Percentiles rank a stretch among this genome's conserved stretches.
phyloP scores from a whole-genome alignment of 1,140 invertebrate species.

The Drosophila arawakana region DNA sequence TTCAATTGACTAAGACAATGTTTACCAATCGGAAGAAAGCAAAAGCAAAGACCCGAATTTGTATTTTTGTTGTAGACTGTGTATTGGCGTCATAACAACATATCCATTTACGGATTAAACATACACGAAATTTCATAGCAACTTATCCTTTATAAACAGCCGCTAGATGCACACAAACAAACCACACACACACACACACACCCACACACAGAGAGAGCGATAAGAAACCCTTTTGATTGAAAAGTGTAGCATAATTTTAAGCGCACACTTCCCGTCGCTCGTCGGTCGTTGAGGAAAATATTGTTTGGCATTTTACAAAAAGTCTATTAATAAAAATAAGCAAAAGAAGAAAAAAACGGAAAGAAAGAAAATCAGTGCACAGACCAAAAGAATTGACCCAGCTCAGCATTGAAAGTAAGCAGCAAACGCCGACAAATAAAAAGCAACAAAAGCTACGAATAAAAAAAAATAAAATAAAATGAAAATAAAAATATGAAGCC shows the following conservation, averaged over 20 bases:
- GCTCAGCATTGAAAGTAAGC: slow-evolving; percentile 43
- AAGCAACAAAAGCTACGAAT: slow-evolving; percentile 22
- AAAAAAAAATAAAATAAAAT: slow-evolving; percentile 36
- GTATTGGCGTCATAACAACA: slow-evolving; percentile 58
- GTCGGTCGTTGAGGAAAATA: slow-evolving; percentile 50
- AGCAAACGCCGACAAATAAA: slow-evolving; percentile 41
- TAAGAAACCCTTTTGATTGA: slow-evolving; percentile 51
- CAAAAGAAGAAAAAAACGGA: slow-evolving; percentile 42
- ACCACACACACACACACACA: slow-evolving; percentile 12
- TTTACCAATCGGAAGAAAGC: slow-evolving; percentile 20
- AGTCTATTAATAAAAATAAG: slow-evolving; percentile 81
- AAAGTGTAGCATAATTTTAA: slow-evolving; percentile 72
- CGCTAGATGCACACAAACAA: slow-evolving; percentile 51
- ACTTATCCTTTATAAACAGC: slow-evolving; percentile 79
- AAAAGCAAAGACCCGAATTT: slow-evolving; percentile 22
- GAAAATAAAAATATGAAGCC: slow-evolving; percentile 54
- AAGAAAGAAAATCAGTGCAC: slow-evolving; percentile 52
- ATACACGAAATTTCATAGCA: slow-evolving; percentile 68
- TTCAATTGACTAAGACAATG: slow-evolving; percentile 36
- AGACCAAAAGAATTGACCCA: slow-evolving; percentile 68
- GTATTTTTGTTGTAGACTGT: slow-evolving; percentile 27
- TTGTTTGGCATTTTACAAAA: slow-evolving; percentile 72
- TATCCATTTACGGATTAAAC: slow-evolving; percentile 80
- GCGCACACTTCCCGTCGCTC: slow-evolving; percentile 61
- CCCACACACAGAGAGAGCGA: not conserved